Base-by-base conservation (phyloP, 2,888 invertebrate species). In the Papilio demoleus region DNA sequence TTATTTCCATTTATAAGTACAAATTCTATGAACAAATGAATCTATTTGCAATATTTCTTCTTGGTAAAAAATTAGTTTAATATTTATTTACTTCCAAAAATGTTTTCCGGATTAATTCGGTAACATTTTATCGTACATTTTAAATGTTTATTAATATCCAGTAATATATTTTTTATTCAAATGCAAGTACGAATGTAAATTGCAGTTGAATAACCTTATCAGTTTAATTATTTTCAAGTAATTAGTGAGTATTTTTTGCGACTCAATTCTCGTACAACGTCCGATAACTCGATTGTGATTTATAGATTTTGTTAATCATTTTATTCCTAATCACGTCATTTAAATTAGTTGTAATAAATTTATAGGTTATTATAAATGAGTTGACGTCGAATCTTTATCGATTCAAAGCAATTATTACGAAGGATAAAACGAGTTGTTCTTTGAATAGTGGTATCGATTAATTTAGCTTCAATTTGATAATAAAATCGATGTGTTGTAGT, bases 231-330 rank as follows among this genome's bases (percentile, higher is more conserved):
- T 24, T 22, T 36, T 22, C 5, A 40, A 27, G 31, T 36, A 66
- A 66, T 59, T 59, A 59, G 45, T 36, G 4, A 22, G 5, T 40
- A 53, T 38, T 56, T 53, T 14, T 62, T 45, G 40, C 22, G n/a
- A 17, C n/a, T 42, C 14, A 1, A 2, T 50, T 62, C 12, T 19
- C 14, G 36, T 34, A 31, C 34, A 63, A 36, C 22, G 31, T 14
- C 61, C 22, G 67, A 61, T 66, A 66, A 59, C 34, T 50, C 11
- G 61, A 31, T 53, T 42, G 38, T 60, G 67, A 67, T 61, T 40
- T 36, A 67, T 67, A 12, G 50, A 22, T 53, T 34, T 56, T 47
- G 27, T 58, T 42, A 65, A 45, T 58, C 22, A 34, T 61, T 50
- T 50, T 12, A n/a, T 36, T 12, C 34, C 19, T 11, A 40, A 67